Conservation (phyloP, 2,888 invertebrate species). For the Trichacis sp. region DNA sequence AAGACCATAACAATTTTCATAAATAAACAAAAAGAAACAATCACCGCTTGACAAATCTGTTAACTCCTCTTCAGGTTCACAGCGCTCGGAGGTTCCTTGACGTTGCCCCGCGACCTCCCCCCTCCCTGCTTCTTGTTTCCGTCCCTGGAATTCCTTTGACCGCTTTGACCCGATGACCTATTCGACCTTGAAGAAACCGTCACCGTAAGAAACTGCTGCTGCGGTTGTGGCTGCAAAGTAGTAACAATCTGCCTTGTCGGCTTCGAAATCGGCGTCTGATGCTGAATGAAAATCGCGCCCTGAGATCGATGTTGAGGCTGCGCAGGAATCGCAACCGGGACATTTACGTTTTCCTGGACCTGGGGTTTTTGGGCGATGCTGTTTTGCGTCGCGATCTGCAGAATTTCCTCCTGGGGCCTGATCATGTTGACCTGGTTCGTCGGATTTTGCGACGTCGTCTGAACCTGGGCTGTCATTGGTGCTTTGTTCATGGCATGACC, state of each 20-base stretch:
- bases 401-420: conserved; percentile 56
- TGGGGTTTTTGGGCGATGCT: conserved; percentile 43
- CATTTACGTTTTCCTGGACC: conserved; percentile 35
- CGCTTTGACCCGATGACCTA: conserved; percentile 55
- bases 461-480: conserved; percentile 46
- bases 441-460: conserved; percentile 26
- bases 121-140: conserved; percentile 60
- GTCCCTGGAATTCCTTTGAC: conserved; percentile 57
- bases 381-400: conserved; percentile 52
- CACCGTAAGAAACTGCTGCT: conserved; percentile 52
- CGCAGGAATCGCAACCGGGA: conserved; percentile 47
- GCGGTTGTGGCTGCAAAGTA: conserved; percentile 47
- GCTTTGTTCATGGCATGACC: conserved; percentile 46
- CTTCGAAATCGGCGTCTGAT: conserved; percentile 48
- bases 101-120: conserved; percentile 70
- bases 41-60: conserved; percentile 90
- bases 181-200: conserved; percentile 55
- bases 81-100: conserved; percentile 88
- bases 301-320: conserved; percentile 54
- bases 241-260: conserved; percentile 55
- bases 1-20: too few relatives aligned
- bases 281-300: conserved; percentile 60
- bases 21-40: too few relatives aligned
- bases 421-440: conserved; percentile 52
- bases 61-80: conserved; percentile 94